Evolutionary conservation across 2,797 vertebrate genomes (phyloP).

Genomic region (Manis pentadactyla): DNA sequence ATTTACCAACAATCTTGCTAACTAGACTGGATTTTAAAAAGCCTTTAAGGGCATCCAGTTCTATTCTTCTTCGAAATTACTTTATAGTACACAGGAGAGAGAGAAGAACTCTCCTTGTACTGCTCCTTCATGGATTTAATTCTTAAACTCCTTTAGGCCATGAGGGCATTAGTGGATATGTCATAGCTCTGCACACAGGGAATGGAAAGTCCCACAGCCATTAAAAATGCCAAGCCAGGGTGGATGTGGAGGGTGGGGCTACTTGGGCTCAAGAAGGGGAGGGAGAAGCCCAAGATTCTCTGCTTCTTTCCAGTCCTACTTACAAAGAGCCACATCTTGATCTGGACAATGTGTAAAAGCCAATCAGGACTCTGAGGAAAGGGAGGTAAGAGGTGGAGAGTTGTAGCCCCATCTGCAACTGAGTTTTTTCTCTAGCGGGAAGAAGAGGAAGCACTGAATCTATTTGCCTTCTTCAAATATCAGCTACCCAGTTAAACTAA

Average conservation of each 20-base stretch:
- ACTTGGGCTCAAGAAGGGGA: background rate
- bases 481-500: background rate
- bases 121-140: background rate
- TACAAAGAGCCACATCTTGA: no score
- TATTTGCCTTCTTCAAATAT: background rate
- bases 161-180: background rate
- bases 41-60: background rate
- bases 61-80: background rate
- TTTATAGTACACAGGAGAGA: background rate
- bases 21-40: background rate
- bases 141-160: background rate
- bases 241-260: background rate
- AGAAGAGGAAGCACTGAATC: background rate
- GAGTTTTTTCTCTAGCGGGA: background rate
- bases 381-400: background rate
- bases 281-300: background rate
- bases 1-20: background rate
- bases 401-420: background rate
- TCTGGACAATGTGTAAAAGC: background rate
- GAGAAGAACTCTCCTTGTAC: background rate
- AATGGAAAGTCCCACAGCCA: conserved; percentile 48
- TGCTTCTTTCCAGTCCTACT: background rate
- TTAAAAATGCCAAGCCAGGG: conserved; percentile 33
- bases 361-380: background rate
- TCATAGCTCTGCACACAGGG: background rate